Evolutionary conservation across 2,888 invertebrate genomes (phyloP).

Genomic region (Apodemia duryi): DNA sequence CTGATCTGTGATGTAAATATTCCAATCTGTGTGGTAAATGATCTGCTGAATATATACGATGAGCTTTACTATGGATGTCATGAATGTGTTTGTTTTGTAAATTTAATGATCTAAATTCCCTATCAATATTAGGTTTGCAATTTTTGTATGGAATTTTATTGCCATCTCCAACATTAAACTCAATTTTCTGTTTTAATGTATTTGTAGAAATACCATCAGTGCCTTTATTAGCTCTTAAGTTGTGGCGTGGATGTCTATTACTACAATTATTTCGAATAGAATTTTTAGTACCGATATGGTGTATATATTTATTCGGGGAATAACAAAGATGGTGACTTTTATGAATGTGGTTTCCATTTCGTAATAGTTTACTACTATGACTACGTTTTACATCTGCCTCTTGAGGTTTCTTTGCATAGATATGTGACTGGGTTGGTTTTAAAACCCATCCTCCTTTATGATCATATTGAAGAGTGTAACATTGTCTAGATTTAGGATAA

Average conservation of each 20-base stretch:
- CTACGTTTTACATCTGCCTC: background rate
- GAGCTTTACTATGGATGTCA: too few relatives aligned
- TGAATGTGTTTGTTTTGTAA: too few relatives aligned
- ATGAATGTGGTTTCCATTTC: background rate
- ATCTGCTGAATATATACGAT: too few relatives aligned
- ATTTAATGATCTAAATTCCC: too few relatives aligned
- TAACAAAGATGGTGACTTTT: background rate
- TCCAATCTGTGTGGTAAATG: too few relatives aligned
- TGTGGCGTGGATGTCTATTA: background rate
- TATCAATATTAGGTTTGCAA: too few relatives aligned
- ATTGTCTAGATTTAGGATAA: background rate
- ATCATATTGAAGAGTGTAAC: background rate
- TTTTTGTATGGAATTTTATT: too few relatives aligned
- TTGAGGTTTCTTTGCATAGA: background rate
- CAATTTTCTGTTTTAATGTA: background rate
- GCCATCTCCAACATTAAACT: too few relatives aligned
- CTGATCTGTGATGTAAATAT: too few relatives aligned
- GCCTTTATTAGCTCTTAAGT: background rate
- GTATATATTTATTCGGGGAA: background rate
- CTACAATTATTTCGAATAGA: background rate
- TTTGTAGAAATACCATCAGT: background rate
- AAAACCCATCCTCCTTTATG: background rate
- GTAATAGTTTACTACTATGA: background rate
- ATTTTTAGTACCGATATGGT: background rate
- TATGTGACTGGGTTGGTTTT: background rate